These are phyloP conservation scores for Gryllus longicercus DNA, from an alignment of 2,888 invertebrate genomes.

Conservation along the genomic window DNA sequence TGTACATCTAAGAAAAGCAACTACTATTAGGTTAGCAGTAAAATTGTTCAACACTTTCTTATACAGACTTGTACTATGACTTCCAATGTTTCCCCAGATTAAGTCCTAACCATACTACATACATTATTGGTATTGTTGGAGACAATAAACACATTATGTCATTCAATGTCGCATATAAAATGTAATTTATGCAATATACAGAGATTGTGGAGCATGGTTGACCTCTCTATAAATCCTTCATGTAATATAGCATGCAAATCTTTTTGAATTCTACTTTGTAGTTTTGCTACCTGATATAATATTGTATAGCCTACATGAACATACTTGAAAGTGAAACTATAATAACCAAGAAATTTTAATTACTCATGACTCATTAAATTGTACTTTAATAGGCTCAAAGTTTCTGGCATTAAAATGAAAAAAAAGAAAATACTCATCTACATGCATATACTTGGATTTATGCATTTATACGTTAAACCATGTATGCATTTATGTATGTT, in stretches of 20 bases:
- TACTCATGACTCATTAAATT: too few species aligned
- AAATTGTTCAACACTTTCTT: background rate
- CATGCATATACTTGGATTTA: background rate
- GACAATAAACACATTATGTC: background rate
- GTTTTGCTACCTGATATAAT: background rate
- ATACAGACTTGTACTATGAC: background rate
- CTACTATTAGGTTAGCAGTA: background rate
- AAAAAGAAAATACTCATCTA: background rate
- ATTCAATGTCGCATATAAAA: background rate
- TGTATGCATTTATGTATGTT: conserved; percentile 4
- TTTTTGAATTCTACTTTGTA: background rate
- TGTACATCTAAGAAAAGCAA: background rate
- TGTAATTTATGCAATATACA: too few species aligned
- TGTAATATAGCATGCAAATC: conserved; percentile 17
- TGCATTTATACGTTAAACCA: background rate
- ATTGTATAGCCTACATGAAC: background rate
- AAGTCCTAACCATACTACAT: background rate
- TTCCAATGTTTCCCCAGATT: background rate
- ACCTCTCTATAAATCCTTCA: background rate
- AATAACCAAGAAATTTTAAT: too few species aligned
- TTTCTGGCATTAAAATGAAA: too few species aligned
- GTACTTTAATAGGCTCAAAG: too few species aligned
- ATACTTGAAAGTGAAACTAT: too few species aligned
- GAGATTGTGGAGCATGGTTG: too few species aligned
- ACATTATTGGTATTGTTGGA: background rate